phyloP scores from a whole-genome alignment of 2,888 invertebrate species.

The Julus scandinavius region DNA sequence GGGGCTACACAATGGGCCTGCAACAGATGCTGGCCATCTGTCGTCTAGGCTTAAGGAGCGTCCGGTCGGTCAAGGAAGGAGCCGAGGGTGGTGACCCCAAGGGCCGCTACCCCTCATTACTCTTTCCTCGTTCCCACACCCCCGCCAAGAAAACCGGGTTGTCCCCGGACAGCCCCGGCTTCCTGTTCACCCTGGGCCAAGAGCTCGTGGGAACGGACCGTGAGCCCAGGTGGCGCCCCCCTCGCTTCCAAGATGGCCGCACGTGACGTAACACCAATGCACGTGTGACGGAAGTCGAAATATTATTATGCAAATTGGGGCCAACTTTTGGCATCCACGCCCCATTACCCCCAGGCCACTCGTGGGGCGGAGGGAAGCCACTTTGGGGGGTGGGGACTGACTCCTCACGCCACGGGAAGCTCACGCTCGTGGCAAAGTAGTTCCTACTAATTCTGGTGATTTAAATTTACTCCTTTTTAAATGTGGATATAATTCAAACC shows the following conservation, averaged over 20 bases:
- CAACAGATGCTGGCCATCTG: constrained; percentile 34
- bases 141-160: background rate
- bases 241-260: background rate
- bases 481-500: no score
- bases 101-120: background rate
- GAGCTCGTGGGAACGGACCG: background rate
- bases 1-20: background rate
- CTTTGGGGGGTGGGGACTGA: background rate
- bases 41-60: background rate
- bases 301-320: background rate
- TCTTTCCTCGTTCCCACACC: constrained; percentile 41
- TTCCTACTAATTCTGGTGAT: background rate
- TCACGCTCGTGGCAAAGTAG: background rate
- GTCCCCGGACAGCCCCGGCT: background rate
- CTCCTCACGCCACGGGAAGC: background rate
- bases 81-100: constrained; percentile 25
- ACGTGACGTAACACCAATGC: background rate
- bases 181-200: background rate
- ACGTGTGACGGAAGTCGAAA: background rate
- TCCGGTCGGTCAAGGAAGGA: constrained; percentile 42
- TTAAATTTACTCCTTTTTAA: no score
- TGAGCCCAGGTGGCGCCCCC: background rate
- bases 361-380: background rate
- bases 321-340: background rate
- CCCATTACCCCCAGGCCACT: background rate